A percentile compares a stretch with the other conserved stretches of the same genome.
phyloP scores from a whole-genome alignment of 2,113 vertebrate species.

The Leptobrachium ailaonicum region DNA sequence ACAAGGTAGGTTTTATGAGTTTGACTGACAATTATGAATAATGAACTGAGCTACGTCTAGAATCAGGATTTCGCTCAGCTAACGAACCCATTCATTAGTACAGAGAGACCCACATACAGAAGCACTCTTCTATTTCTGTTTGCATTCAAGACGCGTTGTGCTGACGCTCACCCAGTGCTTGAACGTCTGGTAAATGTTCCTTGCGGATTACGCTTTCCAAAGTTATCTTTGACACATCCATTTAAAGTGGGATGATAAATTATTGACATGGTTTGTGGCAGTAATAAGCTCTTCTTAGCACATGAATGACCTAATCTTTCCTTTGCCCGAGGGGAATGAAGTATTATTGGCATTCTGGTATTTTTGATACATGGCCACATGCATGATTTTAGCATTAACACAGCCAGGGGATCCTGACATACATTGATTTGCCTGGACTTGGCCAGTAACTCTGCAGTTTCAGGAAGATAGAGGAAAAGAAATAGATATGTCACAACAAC shows the following conservation, averaged over 20 bases:
- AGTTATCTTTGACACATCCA: too few species aligned
- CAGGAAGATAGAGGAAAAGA: not conserved
- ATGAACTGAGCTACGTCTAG: too few species aligned
- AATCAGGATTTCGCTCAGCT: too few species aligned
- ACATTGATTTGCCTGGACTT: conserved; percentile 35
- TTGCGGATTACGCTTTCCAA: too few species aligned
- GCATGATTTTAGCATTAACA: conserved; percentile 1
- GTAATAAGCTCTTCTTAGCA: conserved; percentile 27
- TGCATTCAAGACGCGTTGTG: too few species aligned
- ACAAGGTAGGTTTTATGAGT: too few species aligned
- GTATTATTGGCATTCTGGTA: conserved; percentile 17
- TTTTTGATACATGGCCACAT: conserved; percentile 5
- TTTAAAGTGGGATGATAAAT: conserved; percentile 21
- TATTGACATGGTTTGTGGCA: conserved; percentile 36
- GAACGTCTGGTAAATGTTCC: too few species aligned
- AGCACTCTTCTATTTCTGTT: too few species aligned
- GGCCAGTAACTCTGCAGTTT: conserved; percentile 33
- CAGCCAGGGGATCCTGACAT: conserved; percentile 37
- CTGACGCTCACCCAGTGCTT: too few species aligned
- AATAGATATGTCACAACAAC: not conserved
- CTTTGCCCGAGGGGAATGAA: conserved; percentile 19
- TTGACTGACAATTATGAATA: too few species aligned
- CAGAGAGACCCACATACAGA: too few species aligned
- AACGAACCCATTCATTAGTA: too few species aligned
- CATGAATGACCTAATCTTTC: conserved; percentile 38